A percentile compares a stretch with the other conserved stretches of the same genome.
phyloP scores from a whole-genome alignment of 2,888 invertebrate species.

The Galeopsomyia nigrocyanea region DNA sequence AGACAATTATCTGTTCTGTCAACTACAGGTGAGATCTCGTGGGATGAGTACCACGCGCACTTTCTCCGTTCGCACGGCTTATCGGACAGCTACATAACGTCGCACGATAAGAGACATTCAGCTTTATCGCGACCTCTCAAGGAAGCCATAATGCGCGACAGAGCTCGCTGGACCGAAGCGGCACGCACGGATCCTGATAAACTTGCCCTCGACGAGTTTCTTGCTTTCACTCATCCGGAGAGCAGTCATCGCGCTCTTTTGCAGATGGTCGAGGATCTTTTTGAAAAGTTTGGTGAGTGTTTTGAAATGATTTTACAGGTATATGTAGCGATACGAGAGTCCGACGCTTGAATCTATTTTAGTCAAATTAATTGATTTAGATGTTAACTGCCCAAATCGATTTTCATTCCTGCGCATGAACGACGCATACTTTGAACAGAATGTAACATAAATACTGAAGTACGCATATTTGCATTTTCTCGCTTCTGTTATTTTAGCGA shows the following conservation, averaged over 20 bases:
- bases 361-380: too few relatives aligned
- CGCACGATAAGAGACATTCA: conserved; percentile 77
- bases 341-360: too few relatives aligned
- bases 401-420: too few relatives aligned
- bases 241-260: conserved; percentile 71
- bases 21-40: conserved; percentile 75
- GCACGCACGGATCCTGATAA: conserved; percentile 81
- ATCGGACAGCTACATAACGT: conserved; percentile 74
- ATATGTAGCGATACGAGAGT: too few relatives aligned
- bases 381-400: too few relatives aligned
- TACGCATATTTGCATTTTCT: too few relatives aligned
- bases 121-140: conserved; percentile 75
- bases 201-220: conserved; percentile 81
- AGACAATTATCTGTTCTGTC: too few relatives aligned
- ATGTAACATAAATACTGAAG: too few relatives aligned
- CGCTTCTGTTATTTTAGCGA: too few relatives aligned
- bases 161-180: conserved; percentile 85
- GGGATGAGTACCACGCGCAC: conserved; percentile 85
- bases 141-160: conserved; percentile 82
- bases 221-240: conserved; percentile 87
- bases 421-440: too few relatives aligned
- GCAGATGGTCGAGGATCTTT: conserved; percentile 80
- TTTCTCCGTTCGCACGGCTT: conserved; percentile 81
- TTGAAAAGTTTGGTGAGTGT: conserved; percentile 77
- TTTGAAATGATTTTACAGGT: neutral